Percentiles rank a stretch among this genome's conserved stretches.
phyloP scores from a whole-genome alignment of 2,113 vertebrate genomes.

The Elachura formosa region DNA sequence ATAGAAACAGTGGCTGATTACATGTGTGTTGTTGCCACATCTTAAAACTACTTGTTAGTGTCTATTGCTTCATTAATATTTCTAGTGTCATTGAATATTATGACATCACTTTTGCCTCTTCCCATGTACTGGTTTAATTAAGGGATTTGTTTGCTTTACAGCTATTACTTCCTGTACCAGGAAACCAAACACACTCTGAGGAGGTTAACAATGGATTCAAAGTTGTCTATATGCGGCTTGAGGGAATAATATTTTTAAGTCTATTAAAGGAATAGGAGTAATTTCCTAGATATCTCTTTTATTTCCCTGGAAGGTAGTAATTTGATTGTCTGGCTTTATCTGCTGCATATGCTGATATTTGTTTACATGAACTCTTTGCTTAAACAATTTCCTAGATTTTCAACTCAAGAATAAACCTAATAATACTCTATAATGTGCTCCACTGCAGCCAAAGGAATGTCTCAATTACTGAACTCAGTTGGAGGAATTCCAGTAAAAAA shows the following conservation, averaged over 20 bases:
- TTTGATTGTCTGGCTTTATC: neutral
- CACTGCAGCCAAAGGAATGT: neutral
- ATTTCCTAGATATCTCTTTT: neutral
- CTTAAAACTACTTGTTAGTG: neutral
- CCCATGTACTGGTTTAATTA: neutral
- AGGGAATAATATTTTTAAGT: neutral
- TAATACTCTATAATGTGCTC: neutral
- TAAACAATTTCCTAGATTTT: constrained; percentile 16
- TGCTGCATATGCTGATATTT: neutral
- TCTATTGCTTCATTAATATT: neutral
- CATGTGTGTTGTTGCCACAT: neutral
- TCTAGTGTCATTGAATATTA: neutral
- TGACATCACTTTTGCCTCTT: neutral
- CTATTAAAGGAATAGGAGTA: neutral
- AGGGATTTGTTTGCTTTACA: constrained; percentile 3
- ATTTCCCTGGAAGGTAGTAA: constrained; percentile 4
- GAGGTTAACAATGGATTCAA: constrained; percentile 12
- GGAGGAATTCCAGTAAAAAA: neutral
- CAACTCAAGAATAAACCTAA: neutral
- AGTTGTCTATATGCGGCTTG: neutral
- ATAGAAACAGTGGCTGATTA: neutral
- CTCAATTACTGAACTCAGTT: neutral
- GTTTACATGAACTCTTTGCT: constrained; percentile 15
- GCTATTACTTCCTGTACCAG: constrained; percentile 53
- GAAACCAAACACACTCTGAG: constrained; percentile 15